A percentile compares a stretch with the other conserved stretches of the same genome.
Conservation (phyloP, 2,113 vertebrate species). For the Diphyllodes magnificus region DNA sequence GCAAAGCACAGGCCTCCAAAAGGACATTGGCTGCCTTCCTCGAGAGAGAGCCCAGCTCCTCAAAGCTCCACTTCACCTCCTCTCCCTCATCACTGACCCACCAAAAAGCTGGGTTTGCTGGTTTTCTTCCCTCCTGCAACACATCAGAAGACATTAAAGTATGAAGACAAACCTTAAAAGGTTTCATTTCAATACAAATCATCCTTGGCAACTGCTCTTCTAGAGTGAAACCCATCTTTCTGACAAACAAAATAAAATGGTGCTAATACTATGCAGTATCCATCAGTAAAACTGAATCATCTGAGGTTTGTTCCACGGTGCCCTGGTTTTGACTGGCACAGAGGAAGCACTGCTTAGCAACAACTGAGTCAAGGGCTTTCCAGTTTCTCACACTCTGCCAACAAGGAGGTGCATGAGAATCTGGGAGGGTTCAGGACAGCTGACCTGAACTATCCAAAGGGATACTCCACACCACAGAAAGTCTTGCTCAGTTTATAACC, state of each 20-base stretch:
- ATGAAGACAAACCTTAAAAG: neutral
- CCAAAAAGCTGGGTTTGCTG: conserved; percentile 67
- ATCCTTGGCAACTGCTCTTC: rapidly evolving
- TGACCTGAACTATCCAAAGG: neutral
- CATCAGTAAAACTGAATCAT: neutral
- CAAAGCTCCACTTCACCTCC: conserved; percentile 72
- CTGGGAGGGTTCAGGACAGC: neutral
- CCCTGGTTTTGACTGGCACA: neutral
- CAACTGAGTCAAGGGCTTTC: neutral
- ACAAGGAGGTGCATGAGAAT: neutral
- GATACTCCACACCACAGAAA: neutral
- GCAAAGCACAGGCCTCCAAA: conserved; percentile 26
- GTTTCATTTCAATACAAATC: neutral
- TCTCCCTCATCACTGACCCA: conserved; percentile 48
- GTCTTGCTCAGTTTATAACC: neutral
- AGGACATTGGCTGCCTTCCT: conserved; percentile 68
- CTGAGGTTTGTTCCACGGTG: neutral
- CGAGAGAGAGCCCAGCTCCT: conserved; percentile 58
- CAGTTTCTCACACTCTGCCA: neutral
- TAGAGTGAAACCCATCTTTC: neutral
- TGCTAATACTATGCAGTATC: neutral
- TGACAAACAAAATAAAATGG: neutral
- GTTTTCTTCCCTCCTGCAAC: neutral
- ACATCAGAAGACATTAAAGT: rapidly evolving
- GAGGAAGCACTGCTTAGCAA: neutral